Base-by-base conservation (phyloP, 2,113 vertebrate genomes). In the Colaptes auratus region DNA sequence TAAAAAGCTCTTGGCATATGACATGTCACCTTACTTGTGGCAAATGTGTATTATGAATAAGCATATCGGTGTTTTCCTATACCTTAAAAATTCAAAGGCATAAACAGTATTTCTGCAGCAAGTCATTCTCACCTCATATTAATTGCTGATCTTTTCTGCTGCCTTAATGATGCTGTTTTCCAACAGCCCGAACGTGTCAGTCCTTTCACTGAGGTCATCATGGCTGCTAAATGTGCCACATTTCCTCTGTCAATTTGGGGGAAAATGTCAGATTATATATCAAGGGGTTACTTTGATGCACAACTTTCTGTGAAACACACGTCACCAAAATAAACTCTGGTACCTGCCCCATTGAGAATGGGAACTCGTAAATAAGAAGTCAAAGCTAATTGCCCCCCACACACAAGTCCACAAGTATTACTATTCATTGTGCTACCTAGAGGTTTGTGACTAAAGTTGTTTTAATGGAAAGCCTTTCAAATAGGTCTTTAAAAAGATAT, bases 401-500 rank as follows among this genome's bases (percentile, higher is more conserved):
- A 8, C 11, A n/a, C n/a, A 56, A 70, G 5, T 58, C 82, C 66
- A 48, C 91, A 86, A 76, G 78, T n/a, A 56, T 21, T 46, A 33
- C 33, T 55, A 9, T 81, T 72, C 39, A 52, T 61, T 69, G 58
- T n/a, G 0, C 81, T 86, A 93, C 82, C 70, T 55, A 58, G 58
- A 88, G 88, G 6, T 86, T 88, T 88, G 77, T 91, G 89, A 24
- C 72, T 78, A 0, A 90, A 90, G 58, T 56, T 86, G 73, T 89
- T 90, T 91, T 90, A 94, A 94, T 90, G 88, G 44, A 86, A 95
- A 94, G 28, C 82, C 73, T 91, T 93, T 90, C 94, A 72, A 93
- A 86, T 30, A 75, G 74, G 35, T 75, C 76, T 95, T 94, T 95
- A 88, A 86, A 84, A 83, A 81, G 93, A 81, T 86, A 69, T 25